Base-by-base conservation (phyloP, 37 sponge, comb jelly and placozoan genomes). In the Tethya wilhelma region DNA sequence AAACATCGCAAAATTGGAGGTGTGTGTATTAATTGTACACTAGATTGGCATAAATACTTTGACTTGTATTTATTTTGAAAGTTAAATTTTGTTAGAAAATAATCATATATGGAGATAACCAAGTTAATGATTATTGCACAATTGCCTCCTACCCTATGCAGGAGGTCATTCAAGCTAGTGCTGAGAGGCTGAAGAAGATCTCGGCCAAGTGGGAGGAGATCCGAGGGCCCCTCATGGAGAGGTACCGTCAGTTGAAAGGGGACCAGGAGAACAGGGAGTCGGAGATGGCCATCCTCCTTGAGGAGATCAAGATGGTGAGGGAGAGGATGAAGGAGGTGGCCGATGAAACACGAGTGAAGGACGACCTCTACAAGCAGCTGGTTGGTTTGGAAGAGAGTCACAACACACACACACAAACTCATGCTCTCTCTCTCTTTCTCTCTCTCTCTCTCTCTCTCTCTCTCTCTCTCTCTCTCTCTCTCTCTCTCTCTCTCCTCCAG, bases 301-400 rank as follows among this genome's bases (percentile, higher is more conserved):
- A 91, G 68, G 90, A 95, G 77, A 88, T 95, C 36, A 73, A 64
- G 20, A 9, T 28, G 9, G 29, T 92, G 69, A 63, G 96, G 41
- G 84, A 86, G 45, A 80, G 84, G 45, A 96, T 96, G 89, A 93
- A 90, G 74, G 87, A 91, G 34, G 74, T 91, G 44, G 92, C 95
- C 0, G 90, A 90, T 19, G 97, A 96, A 60, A 87, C 86, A 0
- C 44, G 90, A 26, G 69, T 69, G 63, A 96, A 96, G 46, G 97
- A 96, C 42, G 89, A 92, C 42, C 85, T 95, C 32, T 85, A 92
- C 64, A 92, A 93, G 67, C 94, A 93, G 44, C 81, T 95, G 79
- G 92, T 85, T 0, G 74, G 57, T 8, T 94, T 94, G 60, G 81
- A 88, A 38, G 94, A 94, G 64, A 63, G 85, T 5, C 76, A 91